A percentile compares a stretch with the other conserved stretches of the same genome.
phyloP scores from a whole-genome alignment of 2,113 vertebrate genomes.

The Emberiza fucata region DNA sequence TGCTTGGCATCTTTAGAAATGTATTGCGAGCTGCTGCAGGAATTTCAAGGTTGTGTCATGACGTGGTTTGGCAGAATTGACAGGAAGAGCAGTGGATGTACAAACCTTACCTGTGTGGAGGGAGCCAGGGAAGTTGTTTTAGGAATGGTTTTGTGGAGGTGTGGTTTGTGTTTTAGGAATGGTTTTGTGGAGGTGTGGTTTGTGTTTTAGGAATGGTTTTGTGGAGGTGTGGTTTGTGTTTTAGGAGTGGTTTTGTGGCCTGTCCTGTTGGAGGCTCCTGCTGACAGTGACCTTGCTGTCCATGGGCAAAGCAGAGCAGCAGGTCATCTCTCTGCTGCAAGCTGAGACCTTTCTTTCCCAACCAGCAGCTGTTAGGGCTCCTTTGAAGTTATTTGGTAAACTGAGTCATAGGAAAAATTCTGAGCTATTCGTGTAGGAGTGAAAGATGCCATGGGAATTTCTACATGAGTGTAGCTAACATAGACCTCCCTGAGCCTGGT shows the following conservation, averaged over 20 bases:
- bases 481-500: neutral
- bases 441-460: neutral
- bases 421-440: neutral
- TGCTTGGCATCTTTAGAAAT: neutral
- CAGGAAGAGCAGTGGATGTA: accelerated
- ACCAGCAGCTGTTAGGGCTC: neutral
- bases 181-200: neutral
- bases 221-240: neutral
- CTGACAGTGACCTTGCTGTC: neutral
- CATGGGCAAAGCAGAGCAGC: accelerated
- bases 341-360: neutral
- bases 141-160: neutral
- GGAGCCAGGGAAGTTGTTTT: neutral
- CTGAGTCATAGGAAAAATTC: neutral
- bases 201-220: neutral
- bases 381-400: conserved; percentile 31
- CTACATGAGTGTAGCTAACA: neutral
- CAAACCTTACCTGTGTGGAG: neutral
- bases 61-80: neutral
- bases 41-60: neutral
- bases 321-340: neutral
- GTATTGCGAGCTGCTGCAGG: neutral
- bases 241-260: neutral
- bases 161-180: too few relatives aligned
- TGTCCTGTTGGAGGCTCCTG: neutral